A percentile compares a stretch with the other conserved stretches of the same genome.
Evolutionary conservation across 2,113 vertebrate species (phyloP).

Genomic region (Sander lucioperca): DNA sequence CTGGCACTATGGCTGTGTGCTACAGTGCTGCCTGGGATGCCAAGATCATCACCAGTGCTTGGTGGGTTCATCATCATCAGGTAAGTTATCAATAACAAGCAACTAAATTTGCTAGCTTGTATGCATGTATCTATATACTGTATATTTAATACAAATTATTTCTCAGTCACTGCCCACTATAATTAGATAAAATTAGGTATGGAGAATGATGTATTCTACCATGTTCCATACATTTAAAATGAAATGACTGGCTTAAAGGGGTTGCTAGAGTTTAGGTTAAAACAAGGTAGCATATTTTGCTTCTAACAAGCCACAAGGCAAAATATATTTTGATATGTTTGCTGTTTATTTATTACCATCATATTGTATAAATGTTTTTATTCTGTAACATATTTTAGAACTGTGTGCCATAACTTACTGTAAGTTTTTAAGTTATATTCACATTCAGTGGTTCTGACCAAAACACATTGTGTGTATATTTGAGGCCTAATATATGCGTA

Average conservation of each 20-base stretch:
- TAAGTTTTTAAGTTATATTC: background rate
- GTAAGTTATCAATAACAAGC: constrained; percentile 75
- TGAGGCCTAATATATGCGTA: background rate
- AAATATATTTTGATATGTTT: background rate
- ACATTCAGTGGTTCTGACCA: background rate
- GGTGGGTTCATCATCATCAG: constrained; percentile 99
- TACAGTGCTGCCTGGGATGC: constrained; percentile 99
- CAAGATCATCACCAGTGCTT: constrained; percentile 96
- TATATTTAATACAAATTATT: background rate
- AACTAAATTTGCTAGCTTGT: background rate
- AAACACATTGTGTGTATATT: background rate
- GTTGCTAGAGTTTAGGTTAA: background rate
- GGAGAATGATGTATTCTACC: background rate
- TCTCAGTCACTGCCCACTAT: background rate
- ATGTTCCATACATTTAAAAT: background rate
- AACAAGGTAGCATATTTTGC: background rate
- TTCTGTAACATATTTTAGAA: background rate
- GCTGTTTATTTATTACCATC: background rate
- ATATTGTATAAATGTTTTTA: background rate
- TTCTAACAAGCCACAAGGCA: background rate
- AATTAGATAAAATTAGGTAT: background rate
- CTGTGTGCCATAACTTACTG: background rate
- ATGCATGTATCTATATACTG: background rate
- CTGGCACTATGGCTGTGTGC: constrained; percentile 95
- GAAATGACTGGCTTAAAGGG: background rate